These are phyloP conservation scores for Styela clava DNA, from an alignment of 23 tunicate species.

Conservation along the genomic window DNA sequence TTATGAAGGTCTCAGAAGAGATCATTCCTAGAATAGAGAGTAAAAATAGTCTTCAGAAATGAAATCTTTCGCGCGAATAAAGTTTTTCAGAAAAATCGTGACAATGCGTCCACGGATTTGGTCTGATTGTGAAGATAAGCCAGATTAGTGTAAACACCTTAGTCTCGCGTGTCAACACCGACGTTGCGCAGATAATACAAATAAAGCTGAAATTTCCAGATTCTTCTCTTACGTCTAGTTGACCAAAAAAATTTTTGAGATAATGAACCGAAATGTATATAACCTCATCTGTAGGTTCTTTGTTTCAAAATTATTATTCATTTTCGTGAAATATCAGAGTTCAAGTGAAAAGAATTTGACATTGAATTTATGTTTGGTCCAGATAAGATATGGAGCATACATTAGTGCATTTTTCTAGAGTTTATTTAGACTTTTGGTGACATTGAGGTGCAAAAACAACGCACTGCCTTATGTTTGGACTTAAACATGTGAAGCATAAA, in stretches of 20 bases:
- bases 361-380: too few species aligned
- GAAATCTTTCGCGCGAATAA: too few species aligned
- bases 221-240: not conserved
- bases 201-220: not conserved
- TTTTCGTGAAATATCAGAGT: too few species aligned
- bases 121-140: not conserved
- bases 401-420: too few species aligned
- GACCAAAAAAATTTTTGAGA: too few species aligned
- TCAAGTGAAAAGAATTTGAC: too few species aligned
- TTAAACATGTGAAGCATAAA: not conserved
- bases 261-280: too few species aligned
- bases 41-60: not conserved
- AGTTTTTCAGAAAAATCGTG: not conserved
- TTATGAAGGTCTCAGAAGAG: slow-evolving; percentile 15
- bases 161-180: not conserved
- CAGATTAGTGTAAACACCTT: not conserved
- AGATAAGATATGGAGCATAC: too few species aligned
- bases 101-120: not conserved
- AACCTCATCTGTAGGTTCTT: too few species aligned
- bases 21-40: slow-evolving; percentile 6
- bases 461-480: not conserved
- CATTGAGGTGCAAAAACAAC: not conserved
- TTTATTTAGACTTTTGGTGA: not conserved
- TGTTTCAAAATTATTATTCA: too few species aligned
- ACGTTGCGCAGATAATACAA: not conserved